These are phyloP conservation scores for Pheosia gnoma DNA, from an alignment of 2,888 invertebrate genomes.

Conservation along the genomic window DNA sequence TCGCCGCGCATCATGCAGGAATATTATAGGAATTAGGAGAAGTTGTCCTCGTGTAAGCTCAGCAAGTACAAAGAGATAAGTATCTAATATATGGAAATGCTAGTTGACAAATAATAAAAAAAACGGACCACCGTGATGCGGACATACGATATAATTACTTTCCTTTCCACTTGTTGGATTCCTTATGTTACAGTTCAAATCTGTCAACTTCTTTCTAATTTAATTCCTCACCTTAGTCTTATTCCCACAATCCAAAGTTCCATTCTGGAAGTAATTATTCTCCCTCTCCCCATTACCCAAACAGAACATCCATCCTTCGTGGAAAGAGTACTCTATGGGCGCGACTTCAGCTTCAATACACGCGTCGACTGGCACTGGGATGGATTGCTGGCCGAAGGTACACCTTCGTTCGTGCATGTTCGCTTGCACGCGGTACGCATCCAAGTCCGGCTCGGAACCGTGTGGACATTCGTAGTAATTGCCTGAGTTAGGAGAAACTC, in stretches of 20 bases:
- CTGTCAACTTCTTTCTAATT: no score
- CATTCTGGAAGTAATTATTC: slow-evolving; percentile 75
- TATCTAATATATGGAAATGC: no score
- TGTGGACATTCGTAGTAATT: slow-evolving; percentile 72
- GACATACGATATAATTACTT: no score
- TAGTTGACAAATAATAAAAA: no score
- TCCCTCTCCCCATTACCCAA: slow-evolving; percentile 77
- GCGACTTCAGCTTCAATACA: slow-evolving; percentile 79
- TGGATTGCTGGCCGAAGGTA: slow-evolving; percentile 62
- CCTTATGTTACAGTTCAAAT: no score
- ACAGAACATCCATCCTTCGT: slow-evolving; percentile 80
- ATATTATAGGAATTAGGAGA: no score
- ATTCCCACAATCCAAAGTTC: slow-evolving; percentile 76
- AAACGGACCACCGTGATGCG: no score
- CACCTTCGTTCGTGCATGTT: slow-evolving; percentile 78
- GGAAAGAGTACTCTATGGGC: slow-evolving; percentile 76
- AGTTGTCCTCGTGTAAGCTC: no score
- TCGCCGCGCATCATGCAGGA: no score
- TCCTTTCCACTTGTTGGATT: no score
- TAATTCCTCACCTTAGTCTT: slow-evolving; percentile 63
- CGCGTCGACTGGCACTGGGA: slow-evolving; percentile 65
- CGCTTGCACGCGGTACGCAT: slow-evolving; percentile 70
- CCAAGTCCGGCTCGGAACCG: slow-evolving; percentile 72
- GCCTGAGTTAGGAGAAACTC: slow-evolving; percentile 44
- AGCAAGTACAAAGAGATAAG: no score